Percentiles rank a stretch among this genome's conserved stretches.
phyloP scores from a whole-genome alignment of 2,888 invertebrate genomes.

The Minunthozetes semirufus region DNA sequence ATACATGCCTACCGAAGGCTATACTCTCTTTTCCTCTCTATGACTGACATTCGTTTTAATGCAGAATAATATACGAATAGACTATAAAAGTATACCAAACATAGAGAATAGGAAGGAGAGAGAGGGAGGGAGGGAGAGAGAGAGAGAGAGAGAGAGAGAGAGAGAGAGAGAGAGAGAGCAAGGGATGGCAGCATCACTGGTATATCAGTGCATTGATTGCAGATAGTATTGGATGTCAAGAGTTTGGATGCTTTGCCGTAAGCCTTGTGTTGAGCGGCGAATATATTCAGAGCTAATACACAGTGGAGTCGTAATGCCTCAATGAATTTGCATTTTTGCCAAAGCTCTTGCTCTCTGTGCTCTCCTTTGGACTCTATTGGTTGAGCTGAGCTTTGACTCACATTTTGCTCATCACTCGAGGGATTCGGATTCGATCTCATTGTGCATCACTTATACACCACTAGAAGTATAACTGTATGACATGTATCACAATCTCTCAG shows the following conservation, averaged over 20 bases:
- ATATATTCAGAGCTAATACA: not conserved
- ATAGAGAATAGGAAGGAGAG: not conserved
- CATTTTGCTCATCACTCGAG: constrained; percentile 20
- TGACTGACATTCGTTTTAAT: not conserved
- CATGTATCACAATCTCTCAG: constrained; percentile 26
- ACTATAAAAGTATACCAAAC: not conserved
- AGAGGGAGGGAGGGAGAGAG: constrained; percentile 1
- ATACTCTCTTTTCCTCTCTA: not conserved
- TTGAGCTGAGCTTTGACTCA: constrained; percentile 27
- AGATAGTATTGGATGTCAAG: constrained; percentile 21
- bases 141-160: constrained; percentile 19
- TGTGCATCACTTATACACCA: not conserved
- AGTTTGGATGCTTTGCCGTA: not conserved
- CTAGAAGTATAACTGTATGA: constrained; percentile 13
- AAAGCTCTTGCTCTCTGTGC: not conserved
- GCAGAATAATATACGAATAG: not conserved
- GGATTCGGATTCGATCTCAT: constrained; percentile 13
- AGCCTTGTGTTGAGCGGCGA: constrained; percentile 15
- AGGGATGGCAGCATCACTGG: not conserved
- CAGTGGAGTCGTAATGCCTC: constrained; percentile 1
- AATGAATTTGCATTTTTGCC: constrained; percentile 16
- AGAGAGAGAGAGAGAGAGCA: not conserved
- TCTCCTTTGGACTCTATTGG: constrained; percentile 29
- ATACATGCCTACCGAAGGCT: not conserved
- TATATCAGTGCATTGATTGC: constrained; percentile 27